phyloP scores from a whole-genome alignment of 2,888 invertebrate species.

The Arge pagana region DNA sequence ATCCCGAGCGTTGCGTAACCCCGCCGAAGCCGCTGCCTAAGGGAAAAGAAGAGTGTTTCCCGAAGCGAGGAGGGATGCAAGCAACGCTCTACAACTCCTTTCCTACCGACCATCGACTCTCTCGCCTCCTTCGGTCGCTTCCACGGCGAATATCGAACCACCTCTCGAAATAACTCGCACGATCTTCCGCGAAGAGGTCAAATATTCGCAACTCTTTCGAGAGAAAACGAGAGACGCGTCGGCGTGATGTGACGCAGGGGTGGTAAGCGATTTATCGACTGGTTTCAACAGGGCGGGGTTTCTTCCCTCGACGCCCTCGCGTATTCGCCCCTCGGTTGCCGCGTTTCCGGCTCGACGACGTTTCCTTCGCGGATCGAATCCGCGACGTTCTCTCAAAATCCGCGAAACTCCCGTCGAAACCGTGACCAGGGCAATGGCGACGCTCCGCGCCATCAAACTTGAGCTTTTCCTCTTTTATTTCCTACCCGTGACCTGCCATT shows the following conservation, averaged over 20 bases:
- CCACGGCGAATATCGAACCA: constrained; percentile 18
- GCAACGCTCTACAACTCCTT: constrained; percentile 21
- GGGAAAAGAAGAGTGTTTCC: constrained; percentile 4
- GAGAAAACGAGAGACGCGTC: too few relatives aligned
- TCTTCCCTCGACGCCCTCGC: constrained; percentile 39
- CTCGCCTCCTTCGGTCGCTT: constrained; percentile 14
- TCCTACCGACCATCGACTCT: constrained; percentile 17
- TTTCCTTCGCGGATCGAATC: constrained; percentile 24
- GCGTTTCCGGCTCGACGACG: constrained; percentile 11
- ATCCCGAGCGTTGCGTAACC: constrained; percentile 28
- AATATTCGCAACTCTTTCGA: too few relatives aligned
- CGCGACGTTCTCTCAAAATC: constrained; percentile 24
- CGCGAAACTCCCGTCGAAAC: constrained; percentile 50
- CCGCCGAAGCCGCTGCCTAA: constrained; percentile 31
- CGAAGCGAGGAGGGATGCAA: constrained; percentile 5
- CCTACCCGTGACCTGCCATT: not conserved
- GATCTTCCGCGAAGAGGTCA: too few relatives aligned
- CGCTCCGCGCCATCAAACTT: too few relatives aligned
- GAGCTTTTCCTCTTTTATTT: not conserved
- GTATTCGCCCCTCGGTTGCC: too few relatives aligned
- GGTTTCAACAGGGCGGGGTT: constrained; percentile 55
- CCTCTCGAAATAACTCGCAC: too few relatives aligned
- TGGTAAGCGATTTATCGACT: constrained; percentile 51
- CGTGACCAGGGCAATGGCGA: constrained; percentile 57
- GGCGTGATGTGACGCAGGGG: constrained; percentile 26